A percentile compares a stretch with the other conserved stretches of the same genome.
These are phyloP conservation scores for Crepidodera aurea DNA, from an alignment of 2,888 invertebrate species.

Conservation along the genomic window DNA sequence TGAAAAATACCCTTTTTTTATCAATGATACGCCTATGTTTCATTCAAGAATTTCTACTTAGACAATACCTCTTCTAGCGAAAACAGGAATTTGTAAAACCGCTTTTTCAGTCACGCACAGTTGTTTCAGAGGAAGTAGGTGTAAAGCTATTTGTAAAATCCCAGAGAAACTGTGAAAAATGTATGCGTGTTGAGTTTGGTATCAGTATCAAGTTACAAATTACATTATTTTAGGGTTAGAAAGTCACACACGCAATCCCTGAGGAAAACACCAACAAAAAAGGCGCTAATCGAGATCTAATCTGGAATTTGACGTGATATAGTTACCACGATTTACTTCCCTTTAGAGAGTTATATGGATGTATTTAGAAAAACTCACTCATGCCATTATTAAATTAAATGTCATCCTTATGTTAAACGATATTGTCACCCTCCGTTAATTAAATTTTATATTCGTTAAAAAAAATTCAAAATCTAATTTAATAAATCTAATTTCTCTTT, in stretches of 20 bases:
- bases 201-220: conserved; percentile 24
- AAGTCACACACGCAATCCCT: conserved; percentile 18
- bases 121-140: conserved; percentile 15
- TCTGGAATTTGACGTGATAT: conserved; percentile 5
- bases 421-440: too few relatives aligned
- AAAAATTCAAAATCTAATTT: too few relatives aligned
- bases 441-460: too few relatives aligned
- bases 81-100: conserved; percentile 18
- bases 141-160: conserved; percentile 29
- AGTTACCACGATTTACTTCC: conserved; percentile 4
- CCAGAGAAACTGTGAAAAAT: conserved; percentile 1
- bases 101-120: conserved; percentile 26
- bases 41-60: background rate
- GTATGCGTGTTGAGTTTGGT: conserved; percentile 12
- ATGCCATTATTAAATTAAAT: too few relatives aligned
- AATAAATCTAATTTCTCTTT: too few relatives aligned
- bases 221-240: conserved; percentile 23
- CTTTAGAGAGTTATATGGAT: too few relatives aligned
- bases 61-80: background rate
- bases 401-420: too few relatives aligned
- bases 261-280: conserved; percentile 9
- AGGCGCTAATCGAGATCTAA: conserved; percentile 15
- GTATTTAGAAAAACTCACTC: too few relatives aligned
- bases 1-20: too few relatives aligned
- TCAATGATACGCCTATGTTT: background rate